phyloP scores from a whole-genome alignment of 1,140 invertebrate species.

The Hylaeus volcanicus region DNA sequence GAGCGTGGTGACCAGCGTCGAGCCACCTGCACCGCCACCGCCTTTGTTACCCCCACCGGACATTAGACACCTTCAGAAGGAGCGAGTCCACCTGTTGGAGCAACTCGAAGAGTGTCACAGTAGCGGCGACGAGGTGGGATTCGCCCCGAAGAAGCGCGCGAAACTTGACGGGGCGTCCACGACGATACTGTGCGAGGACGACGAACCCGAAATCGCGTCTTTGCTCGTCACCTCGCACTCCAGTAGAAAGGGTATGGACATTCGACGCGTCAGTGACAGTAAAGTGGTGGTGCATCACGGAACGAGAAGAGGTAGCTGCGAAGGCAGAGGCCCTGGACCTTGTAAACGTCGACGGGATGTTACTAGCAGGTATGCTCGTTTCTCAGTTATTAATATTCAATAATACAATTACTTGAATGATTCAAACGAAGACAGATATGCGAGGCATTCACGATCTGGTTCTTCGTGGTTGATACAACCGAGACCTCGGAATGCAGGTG shows the following conservation, averaged over 20 bases:
- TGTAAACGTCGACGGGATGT: slow-evolving; percentile 77
- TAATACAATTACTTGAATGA: no score
- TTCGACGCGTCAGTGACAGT: slow-evolving; percentile 80
- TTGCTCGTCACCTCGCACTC: slow-evolving; percentile 78
- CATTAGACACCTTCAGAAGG: slow-evolving; percentile 86
- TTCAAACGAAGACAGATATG: no score
- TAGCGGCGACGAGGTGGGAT: slow-evolving; percentile 85
- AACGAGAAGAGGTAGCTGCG: slow-evolving; percentile 79
- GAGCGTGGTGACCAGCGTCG: slow-evolving; percentile 73
- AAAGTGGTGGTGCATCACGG: slow-evolving; percentile 79
- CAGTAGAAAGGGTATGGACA: slow-evolving; percentile 81
- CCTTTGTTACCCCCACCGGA: slow-evolving; percentile 80
- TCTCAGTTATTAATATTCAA: not conserved
- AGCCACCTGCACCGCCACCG: slow-evolving; percentile 70
- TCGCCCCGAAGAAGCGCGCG: slow-evolving; percentile 84
- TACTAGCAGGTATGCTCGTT: slow-evolving; percentile 68
- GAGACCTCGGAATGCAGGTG: no score
- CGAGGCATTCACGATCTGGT: no score
- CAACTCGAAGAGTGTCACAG: slow-evolving; percentile 87
- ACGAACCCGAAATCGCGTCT: slow-evolving; percentile 79
- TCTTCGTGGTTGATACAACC: no score
- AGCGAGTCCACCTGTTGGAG: slow-evolving; percentile 85
- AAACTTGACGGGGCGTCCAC: slow-evolving; percentile 81
- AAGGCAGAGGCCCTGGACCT: slow-evolving; percentile 77
- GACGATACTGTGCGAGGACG: slow-evolving; percentile 79